Evolutionary conservation across 2,888 invertebrate genomes (phyloP), one percentile per base, ranked within the genome.

Genomic region (Meandrusa payeni): DNA sequence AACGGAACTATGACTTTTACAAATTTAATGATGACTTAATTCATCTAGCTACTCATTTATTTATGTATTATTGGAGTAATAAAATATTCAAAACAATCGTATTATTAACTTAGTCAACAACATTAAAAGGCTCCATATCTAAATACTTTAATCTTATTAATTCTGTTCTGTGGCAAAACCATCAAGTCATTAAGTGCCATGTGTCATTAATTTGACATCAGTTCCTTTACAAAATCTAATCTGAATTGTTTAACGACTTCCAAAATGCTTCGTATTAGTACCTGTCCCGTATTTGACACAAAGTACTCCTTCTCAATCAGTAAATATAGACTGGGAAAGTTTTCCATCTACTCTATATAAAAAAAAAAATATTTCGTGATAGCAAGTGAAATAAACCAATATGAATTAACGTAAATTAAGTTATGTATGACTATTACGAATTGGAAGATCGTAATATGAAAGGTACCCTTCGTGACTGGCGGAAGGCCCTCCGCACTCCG

Each of bases 401-500:
- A 76, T 75, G 75, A 60, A 61, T 57, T 70, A 64, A 60, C 41
- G 47, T 46, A 54, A 54, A 55, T 47, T 64, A 73, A 57, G 71
- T 73, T 74, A 86, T 89, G 88, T 76, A 85, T 68, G 81, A 86
- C 59, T 68, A 65, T 55, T 73, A 80, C 68, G 83, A 83, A 51
- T 66, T 76, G 15, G 85, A 87, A 67, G 86, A 88, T 52, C 71
- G 62, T 51, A 82, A 72, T 60, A 89, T 88, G 86, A 82, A 67
- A 64, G 86, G 85, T 47, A 80, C 80, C 15, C 64, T 93, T 47
- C 90, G 93, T 53, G 96, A 97, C 69, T 97, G 97, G 97, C 92
- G 96, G 58, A 93, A 95, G 70, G 95, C 95, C 5, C 90, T 97
- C 27, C 91, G 94, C 29, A 93, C 94, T 33, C 96, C 97, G 13